Evolutionary conservation across 2,113 vertebrate species (phyloP), one percentile per base, ranked within the genome.

Genomic region (Orycteropus afer): DNA sequence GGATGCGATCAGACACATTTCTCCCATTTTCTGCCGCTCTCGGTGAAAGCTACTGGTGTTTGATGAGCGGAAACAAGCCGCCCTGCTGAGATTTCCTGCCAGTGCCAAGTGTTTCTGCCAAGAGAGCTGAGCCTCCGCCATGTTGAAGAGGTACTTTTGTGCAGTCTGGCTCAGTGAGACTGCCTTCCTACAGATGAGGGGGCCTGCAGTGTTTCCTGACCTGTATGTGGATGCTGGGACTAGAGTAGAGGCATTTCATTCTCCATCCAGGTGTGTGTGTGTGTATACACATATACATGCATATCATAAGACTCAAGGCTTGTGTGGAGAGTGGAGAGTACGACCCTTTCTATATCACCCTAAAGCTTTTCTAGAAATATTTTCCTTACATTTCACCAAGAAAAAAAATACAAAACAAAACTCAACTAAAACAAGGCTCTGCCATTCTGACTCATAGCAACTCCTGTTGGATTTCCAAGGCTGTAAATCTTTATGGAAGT

Each of bases 21-120:
- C 94, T 97, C 88, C 90, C 92, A 0, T 1, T 97, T 97, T 97
- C 97, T 97, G 96, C 65, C 7, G 94, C 22, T 77, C 87, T 82
- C 55, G 17, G 93, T 88, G 89, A 97, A 98, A 98, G 96, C 97
- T 97, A 96, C 97, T 98, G 97, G 63, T 98, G 95, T 96, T 97
- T 98, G 98, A 98, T 98, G 98, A 98, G 85, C 95, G 89, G 94
- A 97, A 98, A 98, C 98, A 98, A 98, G 98, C 97, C 84, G 97
- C 94, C 97, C 97, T 89, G 90, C 98, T 98, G 98, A 95, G 98
- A 98, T 82, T 97, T 82, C 86, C 94, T 96, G 90, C 94, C 91
- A 95, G 89, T 91, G 91, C 97, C 98, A 97, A 96, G 95, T 96
- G 94, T 97, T 98, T 95, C 96, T 98, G 97, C 96, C 96, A 97